Evolutionary conservation across 2,888 invertebrate species (phyloP).

Genomic region (Caenorhabditis sp.): DNA sequence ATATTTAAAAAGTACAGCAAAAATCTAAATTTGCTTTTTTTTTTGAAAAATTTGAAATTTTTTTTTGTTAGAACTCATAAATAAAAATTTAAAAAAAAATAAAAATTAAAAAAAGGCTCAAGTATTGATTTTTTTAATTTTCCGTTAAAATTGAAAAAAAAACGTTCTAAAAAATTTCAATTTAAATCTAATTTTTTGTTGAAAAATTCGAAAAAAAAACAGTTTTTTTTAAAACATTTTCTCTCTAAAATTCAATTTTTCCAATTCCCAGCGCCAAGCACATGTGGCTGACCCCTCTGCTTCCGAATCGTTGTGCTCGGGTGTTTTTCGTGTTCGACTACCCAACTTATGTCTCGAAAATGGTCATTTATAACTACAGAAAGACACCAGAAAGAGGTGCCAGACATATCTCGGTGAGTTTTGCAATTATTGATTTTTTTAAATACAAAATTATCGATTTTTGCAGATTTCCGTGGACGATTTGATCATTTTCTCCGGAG

Average conservation of each 20-base stretch:
- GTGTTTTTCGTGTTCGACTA: constrained; percentile 90
- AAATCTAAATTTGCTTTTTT: too few relatives aligned
- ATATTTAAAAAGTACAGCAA: too few relatives aligned
- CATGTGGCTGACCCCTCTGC: constrained; percentile 89
- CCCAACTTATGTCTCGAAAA: constrained; percentile 88
- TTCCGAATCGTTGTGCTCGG: constrained; percentile 87
- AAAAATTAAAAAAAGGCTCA: too few relatives aligned
- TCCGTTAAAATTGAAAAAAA: too few relatives aligned
- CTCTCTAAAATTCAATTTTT: too few relatives aligned
- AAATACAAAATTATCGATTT: constrained; percentile 47
- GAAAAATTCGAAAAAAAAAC: background rate
- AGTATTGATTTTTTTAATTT: too few relatives aligned
- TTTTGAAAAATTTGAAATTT: too few relatives aligned
- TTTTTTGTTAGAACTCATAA: too few relatives aligned
- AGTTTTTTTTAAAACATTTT: background rate
- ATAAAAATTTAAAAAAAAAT: too few relatives aligned
- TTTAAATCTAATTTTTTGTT: too few relatives aligned
- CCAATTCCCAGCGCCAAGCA: constrained; percentile 87
- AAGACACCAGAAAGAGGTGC: constrained; percentile 90
- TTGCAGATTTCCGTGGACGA: constrained; percentile 90
- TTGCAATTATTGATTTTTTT: background rate
- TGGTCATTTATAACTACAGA: constrained; percentile 91
- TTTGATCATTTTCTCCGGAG: constrained; percentile 89
- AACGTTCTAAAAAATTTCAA: too few relatives aligned
- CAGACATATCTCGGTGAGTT: constrained; percentile 89